phyloP scores from a whole-genome alignment of 2,888 invertebrate genomes.

The Drosophila pegasa region DNA sequence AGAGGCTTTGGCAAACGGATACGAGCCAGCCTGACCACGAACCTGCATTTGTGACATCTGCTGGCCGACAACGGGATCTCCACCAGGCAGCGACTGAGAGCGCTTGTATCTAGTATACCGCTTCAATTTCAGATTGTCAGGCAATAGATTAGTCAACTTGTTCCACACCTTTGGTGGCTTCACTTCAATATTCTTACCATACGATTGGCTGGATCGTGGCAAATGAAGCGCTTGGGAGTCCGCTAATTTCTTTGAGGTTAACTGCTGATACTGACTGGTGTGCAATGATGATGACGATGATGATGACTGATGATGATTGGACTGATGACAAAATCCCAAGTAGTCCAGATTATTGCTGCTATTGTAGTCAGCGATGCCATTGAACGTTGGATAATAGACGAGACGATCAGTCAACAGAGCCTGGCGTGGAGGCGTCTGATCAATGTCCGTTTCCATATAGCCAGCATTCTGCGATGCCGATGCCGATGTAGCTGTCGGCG shows the following conservation, averaged over 20 bases:
- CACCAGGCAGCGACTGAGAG: constrained; percentile 92
- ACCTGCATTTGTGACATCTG: constrained; percentile 82
- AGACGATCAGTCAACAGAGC: constrained; percentile 90
- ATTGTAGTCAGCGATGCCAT: constrained; percentile 85
- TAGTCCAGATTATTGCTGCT: constrained; percentile 82
- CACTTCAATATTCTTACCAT: neutral
- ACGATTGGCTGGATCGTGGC: neutral
- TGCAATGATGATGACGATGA: constrained; percentile 2
- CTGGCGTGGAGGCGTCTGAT: constrained; percentile 54
- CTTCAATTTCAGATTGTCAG: constrained; percentile 89
- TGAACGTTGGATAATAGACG: constrained; percentile 90
- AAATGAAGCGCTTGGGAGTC: constrained; percentile 33
- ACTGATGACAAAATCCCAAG: constrained; percentile 22
- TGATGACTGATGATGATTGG: neutral
- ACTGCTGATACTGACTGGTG: neutral
- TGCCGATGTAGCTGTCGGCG: neutral
- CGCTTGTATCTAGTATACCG: constrained; percentile 85
- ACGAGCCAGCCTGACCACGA: constrained; percentile 71
- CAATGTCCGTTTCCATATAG: constrained; percentile 71
- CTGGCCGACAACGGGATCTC: constrained; percentile 85
- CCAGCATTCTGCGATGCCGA: neutral
- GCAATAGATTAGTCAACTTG: constrained; percentile 89
- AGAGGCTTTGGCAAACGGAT: constrained; percentile 46
- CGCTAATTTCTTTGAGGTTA: neutral
- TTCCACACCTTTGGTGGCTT: constrained; percentile 84